Evolutionary conservation across 2,113 vertebrate species (phyloP), one percentile per base, ranked within the genome.

Genomic region (Pomatostomus ruficeps): DNA sequence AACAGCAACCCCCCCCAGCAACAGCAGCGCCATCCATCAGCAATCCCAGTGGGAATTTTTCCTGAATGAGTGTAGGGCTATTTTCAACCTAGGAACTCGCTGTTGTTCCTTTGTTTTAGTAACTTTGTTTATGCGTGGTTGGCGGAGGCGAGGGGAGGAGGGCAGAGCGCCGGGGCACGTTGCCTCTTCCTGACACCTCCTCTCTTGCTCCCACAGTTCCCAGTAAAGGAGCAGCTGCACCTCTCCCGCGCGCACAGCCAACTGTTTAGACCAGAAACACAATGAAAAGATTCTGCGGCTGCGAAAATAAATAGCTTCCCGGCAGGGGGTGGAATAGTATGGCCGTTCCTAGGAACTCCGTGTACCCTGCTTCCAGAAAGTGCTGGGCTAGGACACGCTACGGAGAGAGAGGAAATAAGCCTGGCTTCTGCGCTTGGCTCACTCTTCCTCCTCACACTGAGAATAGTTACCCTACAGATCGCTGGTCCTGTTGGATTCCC

Each of bases 31-130:
- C 63, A 70, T 85, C 92, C 91, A 55, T 71, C 88, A 80, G 7
- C 7, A 21, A 28, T 1, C 26, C 1, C 1, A 85, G 54, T 0
- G 29, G 68, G 91, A 75, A 96, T 96, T 96, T 89, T 96, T 96
- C 75, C 68, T 88, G 88, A 96, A 88, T 93, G 95, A 90, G 65
- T 13, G 14, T 7, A 65, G 65, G 40, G 92, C 88, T 96, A 96
- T 94, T 96, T 94, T 88, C 90, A 90, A 93, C 90, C 62, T 88
- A 91, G 90, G 95, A 96, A 96, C 93, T 91, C 6, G 12, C 12
- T 95, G 93, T 88, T 93, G 72, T 96, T 91, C 94, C 79, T 96
- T 96, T 96, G 96, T 96, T 96, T 97, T 97, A 94, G 93, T 63
- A 84, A 96, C 95, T 96, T 88, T 92, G 94, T 96, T 97, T 97